phyloP scores from a whole-genome alignment of 1,140 invertebrate species.

The Ridgeia piscesae region DNA sequence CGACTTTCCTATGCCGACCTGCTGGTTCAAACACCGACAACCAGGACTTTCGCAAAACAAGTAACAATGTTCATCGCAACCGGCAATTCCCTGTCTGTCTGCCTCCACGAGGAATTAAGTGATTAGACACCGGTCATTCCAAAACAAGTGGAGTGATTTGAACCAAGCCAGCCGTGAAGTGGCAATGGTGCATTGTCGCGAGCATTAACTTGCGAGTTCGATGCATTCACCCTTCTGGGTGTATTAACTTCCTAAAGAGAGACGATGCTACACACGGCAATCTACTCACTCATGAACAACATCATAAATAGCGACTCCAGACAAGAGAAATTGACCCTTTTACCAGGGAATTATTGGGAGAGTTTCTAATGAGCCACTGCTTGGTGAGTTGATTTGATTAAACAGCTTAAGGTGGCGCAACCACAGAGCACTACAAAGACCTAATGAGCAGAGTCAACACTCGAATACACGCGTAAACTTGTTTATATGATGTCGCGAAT shows the following conservation, averaged over 20 bases:
- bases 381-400: neutral
- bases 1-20: neutral
- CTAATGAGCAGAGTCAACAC: neutral
- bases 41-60: neutral
- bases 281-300: neutral
- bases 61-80: neutral
- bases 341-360: constrained; percentile 4
- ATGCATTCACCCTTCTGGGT: neutral
- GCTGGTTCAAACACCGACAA: neutral
- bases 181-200: neutral
- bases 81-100: neutral
- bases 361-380: neutral
- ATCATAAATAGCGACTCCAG: neutral
- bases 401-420: neutral
- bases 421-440: neutral
- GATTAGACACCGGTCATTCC: neutral
- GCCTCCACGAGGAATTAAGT: neutral
- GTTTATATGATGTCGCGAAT: neutral
- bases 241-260: neutral
- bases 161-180: neutral
- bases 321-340: constrained; percentile 5
- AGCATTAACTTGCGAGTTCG: neutral
- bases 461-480: neutral
- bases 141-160: neutral
- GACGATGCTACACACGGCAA: neutral